Evolutionary conservation across 2,113 vertebrate species (phyloP), one percentile per base, ranked within the genome.

Genomic region (Bagarius yarrelli): DNA sequence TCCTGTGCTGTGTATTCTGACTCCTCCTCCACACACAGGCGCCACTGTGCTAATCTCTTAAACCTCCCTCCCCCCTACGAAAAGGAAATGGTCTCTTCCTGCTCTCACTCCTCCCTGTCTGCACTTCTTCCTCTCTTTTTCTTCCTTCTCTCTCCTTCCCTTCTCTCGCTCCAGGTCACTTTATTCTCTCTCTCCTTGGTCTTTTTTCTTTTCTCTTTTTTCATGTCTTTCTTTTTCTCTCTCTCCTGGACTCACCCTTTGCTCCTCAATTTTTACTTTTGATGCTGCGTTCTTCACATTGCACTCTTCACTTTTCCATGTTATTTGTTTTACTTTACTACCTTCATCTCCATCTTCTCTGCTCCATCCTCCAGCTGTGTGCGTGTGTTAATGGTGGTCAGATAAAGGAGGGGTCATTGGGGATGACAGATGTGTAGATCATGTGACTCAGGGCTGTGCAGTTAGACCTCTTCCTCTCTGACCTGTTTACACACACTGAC

Each of bases 21-120:
- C 76, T 76, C 81, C 88, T 89, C 82, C 84, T 84, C 85, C 76
- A 89, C 85, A 89, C 83, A 83, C 79, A 89, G 93, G 91, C 91
- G 91, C 93, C 93, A 93, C 90, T 87, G 90, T 88, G 87, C 90
- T 92, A 93, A 93, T 93, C 90, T 92, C 85, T 83, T 78, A 81
- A 82, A 87, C 86, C 81, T 88, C 86, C 80, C 83, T 69, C 84
- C 84, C 40, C 60, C 61, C 78, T 83, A 88, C 87, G 83, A 88
- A 87, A 85, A 87, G 90, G 92, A 91, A 90, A 92, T 87, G 90
- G 90, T 91, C 91, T 91, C 92, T 93, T 93, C 92, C 92, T 91
- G 92, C 89, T 82, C 53, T 84, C 88, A 88, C 88, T 89, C 88
- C 86, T 88, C 88, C 89, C 88, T 57, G 91, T 91, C 92, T 92